phyloP scores from a whole-genome alignment of 2,888 invertebrate species.

The Oxyscelio sp. region DNA sequence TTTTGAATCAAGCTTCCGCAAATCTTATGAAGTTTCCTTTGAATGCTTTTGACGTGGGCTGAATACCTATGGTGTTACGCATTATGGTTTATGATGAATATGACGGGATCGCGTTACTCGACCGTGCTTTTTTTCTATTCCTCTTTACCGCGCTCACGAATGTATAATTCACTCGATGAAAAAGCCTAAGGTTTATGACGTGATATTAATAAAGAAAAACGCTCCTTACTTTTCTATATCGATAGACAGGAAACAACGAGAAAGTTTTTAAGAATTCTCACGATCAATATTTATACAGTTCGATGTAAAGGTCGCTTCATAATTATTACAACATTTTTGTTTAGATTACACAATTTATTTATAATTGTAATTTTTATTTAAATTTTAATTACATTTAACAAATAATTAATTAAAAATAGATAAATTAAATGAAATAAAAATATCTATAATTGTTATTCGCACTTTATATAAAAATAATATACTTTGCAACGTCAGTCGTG shows the following conservation, averaged over 20 bases:
- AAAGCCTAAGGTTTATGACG: constrained; percentile 49
- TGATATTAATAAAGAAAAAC: constrained; percentile 68
- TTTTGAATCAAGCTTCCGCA: constrained; percentile 82
- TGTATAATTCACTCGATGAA: constrained; percentile 65
- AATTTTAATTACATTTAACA: too few relatives aligned
- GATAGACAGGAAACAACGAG: constrained; percentile 47
- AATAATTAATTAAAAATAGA: too few relatives aligned
- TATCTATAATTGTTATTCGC: too few relatives aligned
- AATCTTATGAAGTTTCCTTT: constrained; percentile 82
- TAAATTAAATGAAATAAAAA: too few relatives aligned
- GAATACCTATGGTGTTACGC: constrained; percentile 83
- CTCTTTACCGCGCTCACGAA: constrained; percentile 53
- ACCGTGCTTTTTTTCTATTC: constrained; percentile 53
- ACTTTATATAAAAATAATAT: too few relatives aligned
- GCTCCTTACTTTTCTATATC: constrained; percentile 43
- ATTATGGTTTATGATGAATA: constrained; percentile 86
- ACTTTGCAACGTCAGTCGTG: too few relatives aligned
- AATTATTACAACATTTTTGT: too few relatives aligned
- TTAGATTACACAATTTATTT: too few relatives aligned
- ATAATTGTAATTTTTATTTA: too few relatives aligned
- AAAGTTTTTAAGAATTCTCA: constrained; percentile 43
- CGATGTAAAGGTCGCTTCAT: too few relatives aligned
- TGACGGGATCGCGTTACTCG: constrained; percentile 84
- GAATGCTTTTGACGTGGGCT: constrained; percentile 83
- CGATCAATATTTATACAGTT: constrained; percentile 21